Percentiles rank a stretch among this genome's conserved stretches.
Evolutionary conservation across 1,140 invertebrate species (phyloP).

Genomic region (Dreissena rostriformis): DNA sequence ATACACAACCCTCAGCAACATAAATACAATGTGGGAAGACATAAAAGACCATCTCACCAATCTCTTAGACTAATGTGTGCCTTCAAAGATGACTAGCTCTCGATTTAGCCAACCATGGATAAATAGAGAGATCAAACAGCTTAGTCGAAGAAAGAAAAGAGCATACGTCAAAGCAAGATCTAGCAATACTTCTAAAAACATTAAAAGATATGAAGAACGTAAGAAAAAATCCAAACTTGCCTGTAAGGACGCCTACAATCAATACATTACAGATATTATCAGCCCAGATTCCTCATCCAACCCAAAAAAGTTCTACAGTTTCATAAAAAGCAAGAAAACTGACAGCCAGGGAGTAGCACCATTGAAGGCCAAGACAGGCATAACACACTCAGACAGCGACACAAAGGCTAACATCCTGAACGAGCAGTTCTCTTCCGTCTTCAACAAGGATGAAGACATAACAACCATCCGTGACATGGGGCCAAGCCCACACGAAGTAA

Average conservation of each 20-base stretch:
- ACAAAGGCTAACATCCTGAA: constrained; percentile 33
- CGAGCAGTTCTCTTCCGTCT: constrained; percentile 38
- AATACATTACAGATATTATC: constrained; percentile 8
- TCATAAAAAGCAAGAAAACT: constrained; percentile 41
- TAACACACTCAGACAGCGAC: constrained; percentile 36
- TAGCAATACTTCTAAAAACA: neutral
- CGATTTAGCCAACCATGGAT: constrained; percentile 32
- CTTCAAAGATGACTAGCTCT: constrained; percentile 31
- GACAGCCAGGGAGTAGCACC: constrained; percentile 24
- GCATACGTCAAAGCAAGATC: constrained; percentile 3
- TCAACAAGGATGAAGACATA: constrained; percentile 20
- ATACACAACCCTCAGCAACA: constrained; percentile 6
- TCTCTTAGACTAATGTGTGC: constrained; percentile 1
- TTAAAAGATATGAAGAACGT: constrained; percentile 13
- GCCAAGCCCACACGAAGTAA: neutral
- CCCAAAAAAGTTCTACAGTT: constrained; percentile 21
- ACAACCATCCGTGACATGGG: constrained; percentile 16
- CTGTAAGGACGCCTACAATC: constrained; percentile 16
- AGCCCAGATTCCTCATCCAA: constrained; percentile 18
- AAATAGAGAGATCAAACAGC: constrained; percentile 18
- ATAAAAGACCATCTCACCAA: neutral
- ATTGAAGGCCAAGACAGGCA: constrained; percentile 16
- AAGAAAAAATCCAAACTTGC: neutral
- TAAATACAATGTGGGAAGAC: constrained; percentile 19
- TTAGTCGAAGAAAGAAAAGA: constrained; percentile 20